Conservation (phyloP, 2,113 vertebrate species). For the Numenius arquata region DNA sequence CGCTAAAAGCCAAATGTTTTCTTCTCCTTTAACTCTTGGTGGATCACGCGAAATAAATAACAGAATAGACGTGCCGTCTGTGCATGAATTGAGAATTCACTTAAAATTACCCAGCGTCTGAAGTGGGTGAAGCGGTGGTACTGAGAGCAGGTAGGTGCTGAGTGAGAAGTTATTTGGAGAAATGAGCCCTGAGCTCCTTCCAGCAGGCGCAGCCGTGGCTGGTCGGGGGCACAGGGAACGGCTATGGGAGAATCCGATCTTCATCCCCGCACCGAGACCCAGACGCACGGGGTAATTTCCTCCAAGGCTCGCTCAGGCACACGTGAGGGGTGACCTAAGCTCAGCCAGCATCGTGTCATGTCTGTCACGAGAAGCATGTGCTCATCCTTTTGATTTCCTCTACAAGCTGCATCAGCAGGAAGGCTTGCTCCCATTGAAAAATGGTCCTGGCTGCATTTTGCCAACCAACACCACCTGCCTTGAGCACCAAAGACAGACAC, state of each 20-base stretch:
- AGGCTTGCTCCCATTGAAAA: neutral
- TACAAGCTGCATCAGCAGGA: neutral
- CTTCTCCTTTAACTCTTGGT: conserved; percentile 59
- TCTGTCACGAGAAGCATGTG: fast-evolving
- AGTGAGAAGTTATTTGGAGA: neutral
- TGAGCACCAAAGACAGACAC: fast-evolving
- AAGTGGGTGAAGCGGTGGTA: neutral
- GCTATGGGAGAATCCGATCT: neutral
- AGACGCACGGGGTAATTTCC: fast-evolving
- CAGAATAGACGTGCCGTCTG: neutral
- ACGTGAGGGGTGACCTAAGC: neutral
- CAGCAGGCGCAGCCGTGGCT: neutral
- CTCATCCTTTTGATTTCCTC: neutral
- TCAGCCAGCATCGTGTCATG: fast-evolving
- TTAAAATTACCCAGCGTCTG: neutral
- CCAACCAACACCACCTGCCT: neutral
- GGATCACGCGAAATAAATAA: neutral
- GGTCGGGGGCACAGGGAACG: fast-evolving
- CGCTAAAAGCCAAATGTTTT: conserved; percentile 66
- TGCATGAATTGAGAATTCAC: neutral
- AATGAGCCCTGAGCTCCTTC: neutral
- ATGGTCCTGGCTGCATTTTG: neutral
- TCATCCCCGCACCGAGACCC: fast-evolving
- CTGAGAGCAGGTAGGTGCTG: conserved; percentile 3
- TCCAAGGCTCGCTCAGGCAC: neutral